Percentiles rank a stretch among this genome's conserved stretches.
These are phyloP conservation scores for Albula glossodonta DNA, from an alignment of 2,113 vertebrate genomes.

Conservation along the genomic window DNA sequence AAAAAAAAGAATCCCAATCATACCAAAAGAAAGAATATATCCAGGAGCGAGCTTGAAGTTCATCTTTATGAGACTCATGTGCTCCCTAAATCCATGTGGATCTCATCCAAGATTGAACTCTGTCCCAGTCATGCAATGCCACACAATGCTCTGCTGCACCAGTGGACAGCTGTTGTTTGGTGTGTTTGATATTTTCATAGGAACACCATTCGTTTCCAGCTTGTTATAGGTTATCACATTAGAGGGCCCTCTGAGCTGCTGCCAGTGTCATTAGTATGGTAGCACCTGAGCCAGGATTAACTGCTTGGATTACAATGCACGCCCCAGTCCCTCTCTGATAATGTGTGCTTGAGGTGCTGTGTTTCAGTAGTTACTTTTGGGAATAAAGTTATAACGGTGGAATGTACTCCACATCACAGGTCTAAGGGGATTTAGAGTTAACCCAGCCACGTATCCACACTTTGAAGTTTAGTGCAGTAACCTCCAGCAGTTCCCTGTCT, in stretches of 20 bases:
- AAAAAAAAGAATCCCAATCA: background rate
- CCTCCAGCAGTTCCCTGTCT: too few relatives aligned
- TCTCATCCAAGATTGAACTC: background rate
- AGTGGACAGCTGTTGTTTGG: background rate
- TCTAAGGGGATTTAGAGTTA: too few relatives aligned
- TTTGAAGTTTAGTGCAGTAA: too few relatives aligned
- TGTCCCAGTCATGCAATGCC: background rate
- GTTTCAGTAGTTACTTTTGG: background rate
- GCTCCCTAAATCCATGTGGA: background rate
- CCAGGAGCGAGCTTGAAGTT: background rate
- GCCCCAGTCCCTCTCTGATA: background rate
- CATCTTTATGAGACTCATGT: background rate
- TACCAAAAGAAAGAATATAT: background rate
- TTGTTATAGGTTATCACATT: background rate
- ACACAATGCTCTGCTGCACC: background rate
- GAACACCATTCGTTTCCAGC: background rate
- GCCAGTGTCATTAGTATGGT: background rate
- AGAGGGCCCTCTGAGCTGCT: background rate
- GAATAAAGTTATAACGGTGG: background rate
- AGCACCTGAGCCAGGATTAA: background rate
- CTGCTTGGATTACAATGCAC: background rate
- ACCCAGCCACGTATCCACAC: too few relatives aligned
- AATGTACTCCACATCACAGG: too few relatives aligned
- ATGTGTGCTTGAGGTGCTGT: background rate
- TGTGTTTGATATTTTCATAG: background rate